Evolutionary conservation across 2,888 invertebrate genomes (phyloP).

Genomic region (Capitulum mitella): DNA sequence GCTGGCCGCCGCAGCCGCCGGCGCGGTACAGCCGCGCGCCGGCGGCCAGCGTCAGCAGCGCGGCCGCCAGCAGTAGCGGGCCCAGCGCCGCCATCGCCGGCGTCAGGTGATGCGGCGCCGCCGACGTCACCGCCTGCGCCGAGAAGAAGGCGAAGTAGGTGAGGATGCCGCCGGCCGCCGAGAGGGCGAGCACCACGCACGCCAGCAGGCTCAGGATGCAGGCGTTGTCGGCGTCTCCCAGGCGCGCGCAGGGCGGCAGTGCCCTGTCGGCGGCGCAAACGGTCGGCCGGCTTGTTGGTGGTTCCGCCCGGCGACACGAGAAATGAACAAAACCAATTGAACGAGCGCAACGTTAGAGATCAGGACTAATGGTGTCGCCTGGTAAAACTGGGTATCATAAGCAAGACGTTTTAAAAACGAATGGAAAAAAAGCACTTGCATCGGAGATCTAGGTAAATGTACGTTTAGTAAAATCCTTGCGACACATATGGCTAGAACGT

Average conservation of each 20-base stretch:
- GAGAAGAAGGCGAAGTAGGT: slow-evolving; percentile 17
- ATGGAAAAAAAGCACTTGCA: no score
- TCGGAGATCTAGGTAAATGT: no score
- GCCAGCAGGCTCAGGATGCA: background rate
- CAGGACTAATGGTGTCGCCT: no score
- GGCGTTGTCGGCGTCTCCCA: slow-evolving; percentile 8
- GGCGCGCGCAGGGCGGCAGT: background rate
- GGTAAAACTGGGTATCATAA: no score
- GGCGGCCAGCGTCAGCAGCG: background rate
- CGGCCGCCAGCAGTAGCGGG: background rate
- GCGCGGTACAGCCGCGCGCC: background rate
- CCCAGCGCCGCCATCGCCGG: slow-evolving; percentile 19
- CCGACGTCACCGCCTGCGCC: slow-evolving; percentile 8
- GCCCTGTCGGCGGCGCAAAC: background rate
- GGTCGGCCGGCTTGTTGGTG: no score
- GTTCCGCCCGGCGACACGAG: no score
- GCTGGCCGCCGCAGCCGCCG: background rate
- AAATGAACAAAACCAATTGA: no score
- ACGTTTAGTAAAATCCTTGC: no score
- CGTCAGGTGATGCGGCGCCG: slow-evolving; percentile 1
- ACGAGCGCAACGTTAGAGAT: no score
- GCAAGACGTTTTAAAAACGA: no score
- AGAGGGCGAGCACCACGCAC: background rate
- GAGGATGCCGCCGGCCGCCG: slow-evolving; percentile 7
- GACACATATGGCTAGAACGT: no score